Percentiles rank a stretch among this genome's conserved stretches.
Conservation (phyloP, 2,888 invertebrate genomes). For the Nezara viridula region DNA sequence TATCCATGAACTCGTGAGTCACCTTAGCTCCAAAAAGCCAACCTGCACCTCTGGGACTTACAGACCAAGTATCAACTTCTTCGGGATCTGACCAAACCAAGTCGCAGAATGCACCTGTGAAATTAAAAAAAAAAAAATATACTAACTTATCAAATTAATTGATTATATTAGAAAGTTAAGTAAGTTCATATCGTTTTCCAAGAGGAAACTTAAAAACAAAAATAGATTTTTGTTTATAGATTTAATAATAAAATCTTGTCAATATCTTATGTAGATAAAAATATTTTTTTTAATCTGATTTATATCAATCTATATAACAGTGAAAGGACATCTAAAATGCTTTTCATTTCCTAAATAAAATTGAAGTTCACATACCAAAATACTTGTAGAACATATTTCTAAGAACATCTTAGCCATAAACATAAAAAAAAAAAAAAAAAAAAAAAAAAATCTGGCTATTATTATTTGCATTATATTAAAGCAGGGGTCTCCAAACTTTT, state of each 20-base stretch:
- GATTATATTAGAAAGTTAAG: neutral
- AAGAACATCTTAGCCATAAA: too few species aligned
- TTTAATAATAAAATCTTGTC: neutral
- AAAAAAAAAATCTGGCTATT: too few species aligned
- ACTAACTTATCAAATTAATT: neutral
- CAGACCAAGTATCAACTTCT: conserved; percentile 93
- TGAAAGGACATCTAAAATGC: neutral
- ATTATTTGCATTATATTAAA: too few species aligned
- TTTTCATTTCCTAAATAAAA: too few species aligned
- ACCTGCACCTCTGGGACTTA: conserved; percentile 96
- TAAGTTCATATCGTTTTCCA: neutral
- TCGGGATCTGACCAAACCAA: conserved; percentile 99
- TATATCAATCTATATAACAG: neutral
- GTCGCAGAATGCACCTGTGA: conserved; percentile 91
- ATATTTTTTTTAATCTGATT: neutral
- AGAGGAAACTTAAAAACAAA: neutral
- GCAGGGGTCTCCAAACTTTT: too few species aligned
- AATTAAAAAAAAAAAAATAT: conserved; percentile 35
- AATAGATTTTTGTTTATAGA: too few species aligned
- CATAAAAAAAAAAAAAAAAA: too few species aligned
- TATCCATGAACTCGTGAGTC: conserved; percentile 93
- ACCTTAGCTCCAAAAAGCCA: conserved; percentile 97
- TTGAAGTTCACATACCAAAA: too few species aligned
- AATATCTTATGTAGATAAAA: neutral
- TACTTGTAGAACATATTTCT: too few species aligned